These are phyloP conservation scores for Apis dorsata DNA, from an alignment of 1,140 invertebrate genomes.

Conservation along the genomic window DNA sequence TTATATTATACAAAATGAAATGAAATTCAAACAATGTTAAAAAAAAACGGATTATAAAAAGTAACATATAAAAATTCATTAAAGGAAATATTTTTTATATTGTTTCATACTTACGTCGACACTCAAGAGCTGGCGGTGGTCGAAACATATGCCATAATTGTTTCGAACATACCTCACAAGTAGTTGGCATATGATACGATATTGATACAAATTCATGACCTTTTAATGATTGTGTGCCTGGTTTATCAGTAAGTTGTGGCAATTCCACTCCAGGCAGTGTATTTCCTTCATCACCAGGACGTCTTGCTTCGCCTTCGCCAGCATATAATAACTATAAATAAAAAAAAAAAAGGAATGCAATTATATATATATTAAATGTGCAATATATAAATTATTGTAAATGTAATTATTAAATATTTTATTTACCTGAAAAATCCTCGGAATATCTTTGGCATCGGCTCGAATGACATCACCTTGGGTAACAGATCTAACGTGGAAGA, in stretches of 20 bases:
- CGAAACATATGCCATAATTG: conserved; percentile 98
- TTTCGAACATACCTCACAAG: conserved; percentile 98
- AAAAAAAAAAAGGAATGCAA: not conserved
- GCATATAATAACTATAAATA: conserved; percentile 89
- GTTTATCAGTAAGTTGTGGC: conserved; percentile 83
- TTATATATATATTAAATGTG: not conserved
- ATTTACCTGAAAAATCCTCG: conserved; percentile 96
- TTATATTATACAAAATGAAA: not conserved
- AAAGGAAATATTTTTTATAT: not conserved
- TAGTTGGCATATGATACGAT: conserved; percentile 98
- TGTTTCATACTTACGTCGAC: conserved; percentile 87
- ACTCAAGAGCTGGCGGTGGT: conserved; percentile 97
- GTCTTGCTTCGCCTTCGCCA: conserved; percentile 94
- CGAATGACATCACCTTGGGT: conserved; percentile 99
- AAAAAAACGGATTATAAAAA: not conserved
- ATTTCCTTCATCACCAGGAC: conserved; percentile 86
- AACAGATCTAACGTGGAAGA: conserved; percentile 98
- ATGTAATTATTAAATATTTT: not conserved
- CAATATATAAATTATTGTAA: not conserved
- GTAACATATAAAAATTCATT: not conserved
- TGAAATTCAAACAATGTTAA: not conserved
- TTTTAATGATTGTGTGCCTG: conserved; percentile 91
- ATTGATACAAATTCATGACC: conserved; percentile 98
- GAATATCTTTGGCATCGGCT: conserved; percentile 99
- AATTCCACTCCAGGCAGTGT: conserved; percentile 75